Evolutionary conservation across 2,888 invertebrate species (phyloP).

Genomic region (Lepetodrilus schrolli): DNA sequence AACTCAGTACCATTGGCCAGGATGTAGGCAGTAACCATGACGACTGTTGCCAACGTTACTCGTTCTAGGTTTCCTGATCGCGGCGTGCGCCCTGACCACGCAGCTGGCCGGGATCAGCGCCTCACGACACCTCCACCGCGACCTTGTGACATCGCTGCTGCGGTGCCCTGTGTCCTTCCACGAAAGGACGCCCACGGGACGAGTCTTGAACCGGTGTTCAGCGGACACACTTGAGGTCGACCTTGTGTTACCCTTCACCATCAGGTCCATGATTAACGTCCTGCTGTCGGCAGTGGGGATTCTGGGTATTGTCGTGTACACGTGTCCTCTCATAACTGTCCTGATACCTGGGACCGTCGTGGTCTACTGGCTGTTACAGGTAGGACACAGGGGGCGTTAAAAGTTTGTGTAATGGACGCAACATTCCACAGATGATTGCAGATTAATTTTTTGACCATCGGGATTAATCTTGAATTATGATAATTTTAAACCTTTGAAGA

Average conservation of each 20-base stretch:
- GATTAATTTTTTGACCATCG: too few species aligned
- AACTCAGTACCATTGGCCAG: too few species aligned
- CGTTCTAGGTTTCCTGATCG: slow-evolving; percentile 60
- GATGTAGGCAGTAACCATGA: too few species aligned
- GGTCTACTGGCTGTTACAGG: slow-evolving; percentile 65
- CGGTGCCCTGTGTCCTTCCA: slow-evolving; percentile 63
- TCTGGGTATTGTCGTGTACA: slow-evolving; percentile 54
- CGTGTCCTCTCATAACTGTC: slow-evolving; percentile 54
- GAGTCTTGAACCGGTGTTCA: slow-evolving; percentile 74
- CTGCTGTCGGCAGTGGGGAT: slow-evolving; percentile 50
- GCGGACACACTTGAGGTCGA: slow-evolving; percentile 68
- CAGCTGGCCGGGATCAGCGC: slow-evolving; percentile 75
- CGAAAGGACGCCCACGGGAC: slow-evolving; percentile 75
- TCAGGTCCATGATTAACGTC: slow-evolving; percentile 68
- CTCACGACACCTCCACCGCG: slow-evolving; percentile 69
- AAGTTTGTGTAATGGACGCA: neutral
- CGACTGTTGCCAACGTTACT: too few species aligned
- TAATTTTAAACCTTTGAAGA: too few species aligned
- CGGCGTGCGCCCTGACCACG: slow-evolving; percentile 59
- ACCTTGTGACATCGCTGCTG: slow-evolving; percentile 68
- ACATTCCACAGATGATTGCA: neutral
- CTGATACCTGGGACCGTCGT: slow-evolving; percentile 55
- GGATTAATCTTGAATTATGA: too few species aligned
- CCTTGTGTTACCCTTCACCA: slow-evolving; percentile 67
- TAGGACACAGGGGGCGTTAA: slow-evolving; percentile 46